These are phyloP conservation scores for Listrodromus nycthemerus DNA, from an alignment of 2,888 invertebrate species.

Conservation along the genomic window DNA sequence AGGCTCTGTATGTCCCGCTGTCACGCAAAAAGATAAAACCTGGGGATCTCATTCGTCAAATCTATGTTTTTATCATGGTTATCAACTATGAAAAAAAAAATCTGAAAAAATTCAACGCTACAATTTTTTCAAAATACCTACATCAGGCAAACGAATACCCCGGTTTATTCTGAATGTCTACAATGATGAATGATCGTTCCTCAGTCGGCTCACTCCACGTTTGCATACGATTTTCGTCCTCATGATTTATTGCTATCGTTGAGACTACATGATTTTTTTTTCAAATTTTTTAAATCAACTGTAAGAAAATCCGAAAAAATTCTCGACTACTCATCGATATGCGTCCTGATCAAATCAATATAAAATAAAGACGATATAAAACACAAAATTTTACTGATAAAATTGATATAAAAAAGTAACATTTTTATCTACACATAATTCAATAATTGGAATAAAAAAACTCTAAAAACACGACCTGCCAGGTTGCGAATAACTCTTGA, in stretches of 20 bases:
- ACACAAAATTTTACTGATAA: too few relatives aligned
- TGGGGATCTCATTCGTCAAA: not conserved
- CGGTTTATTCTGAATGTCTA: slow-evolving; percentile 29
- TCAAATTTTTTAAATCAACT: not conserved
- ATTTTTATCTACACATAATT: too few relatives aligned
- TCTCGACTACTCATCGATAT: not conserved
- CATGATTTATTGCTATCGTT: not conserved
- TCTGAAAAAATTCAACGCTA: not conserved
- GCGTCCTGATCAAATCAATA: too few relatives aligned
- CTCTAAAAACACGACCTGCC: too few relatives aligned
- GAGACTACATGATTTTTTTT: too few relatives aligned
- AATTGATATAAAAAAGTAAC: too few relatives aligned
- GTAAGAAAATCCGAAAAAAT: not conserved
- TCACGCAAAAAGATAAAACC: too few relatives aligned
- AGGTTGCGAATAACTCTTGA: too few relatives aligned
- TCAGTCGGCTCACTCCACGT: not conserved
- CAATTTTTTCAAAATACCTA: too few relatives aligned
- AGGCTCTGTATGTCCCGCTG: too few relatives aligned
- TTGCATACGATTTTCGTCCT: slow-evolving; percentile 16
- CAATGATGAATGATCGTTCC: slow-evolving; percentile 52
- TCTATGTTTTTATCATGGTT: not conserved
- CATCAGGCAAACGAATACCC: not conserved
- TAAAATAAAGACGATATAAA: too few relatives aligned
- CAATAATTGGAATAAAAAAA: too few relatives aligned
- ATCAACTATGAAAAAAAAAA: not conserved